Evolutionary conservation across 2,113 vertebrate species (phyloP), one percentile per base, ranked within the genome.

Genomic region (Lonchura striata): DNA sequence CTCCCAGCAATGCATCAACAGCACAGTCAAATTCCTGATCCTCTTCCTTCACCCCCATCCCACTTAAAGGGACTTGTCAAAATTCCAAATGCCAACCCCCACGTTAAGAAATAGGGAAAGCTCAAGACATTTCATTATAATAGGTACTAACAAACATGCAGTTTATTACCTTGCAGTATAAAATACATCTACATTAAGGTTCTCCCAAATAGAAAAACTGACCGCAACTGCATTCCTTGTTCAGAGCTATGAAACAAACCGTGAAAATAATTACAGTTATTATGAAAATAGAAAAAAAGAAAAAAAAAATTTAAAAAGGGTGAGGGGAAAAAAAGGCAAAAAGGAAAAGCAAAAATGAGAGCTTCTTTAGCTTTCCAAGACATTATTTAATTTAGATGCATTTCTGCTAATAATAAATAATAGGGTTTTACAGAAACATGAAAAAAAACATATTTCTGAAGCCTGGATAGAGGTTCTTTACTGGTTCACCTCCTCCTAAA

Each of bases 61-160:
- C 95, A 61, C 46, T 81, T 78, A 68, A 95, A 97, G 90, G 95
- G 97, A 97, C 94, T 96, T 92, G 95, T 81, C 96, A 78, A 86
- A 83, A 97, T 96, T 91, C 71, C 94, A 95, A 90, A 95, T 93
- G 76, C 65, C 86, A 66, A 50, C 77, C 89, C 95, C 87, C 97
- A 53, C 52, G 8, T 59, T 94, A 90, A 95, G 94, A 91, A 97
- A 81, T 17, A 95, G 63, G 84, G 95, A 70, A 92, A 94, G 82
- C 91, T 90, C 65, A 91, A 86, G 88, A 92, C 89, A 96, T 96
- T 91, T 78, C 90, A 98, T 95, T 92, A 92, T 94, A 98, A 97
- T 94, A 98, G 92, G 96, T 95, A 97, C 96, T 95, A 97, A 97
- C 97, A 97, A 98, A 94, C 97, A 97, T 97, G 97, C 97, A 97